phyloP scores from a whole-genome alignment of 2,113 vertebrate species.

The Pantherophis guttatus region DNA sequence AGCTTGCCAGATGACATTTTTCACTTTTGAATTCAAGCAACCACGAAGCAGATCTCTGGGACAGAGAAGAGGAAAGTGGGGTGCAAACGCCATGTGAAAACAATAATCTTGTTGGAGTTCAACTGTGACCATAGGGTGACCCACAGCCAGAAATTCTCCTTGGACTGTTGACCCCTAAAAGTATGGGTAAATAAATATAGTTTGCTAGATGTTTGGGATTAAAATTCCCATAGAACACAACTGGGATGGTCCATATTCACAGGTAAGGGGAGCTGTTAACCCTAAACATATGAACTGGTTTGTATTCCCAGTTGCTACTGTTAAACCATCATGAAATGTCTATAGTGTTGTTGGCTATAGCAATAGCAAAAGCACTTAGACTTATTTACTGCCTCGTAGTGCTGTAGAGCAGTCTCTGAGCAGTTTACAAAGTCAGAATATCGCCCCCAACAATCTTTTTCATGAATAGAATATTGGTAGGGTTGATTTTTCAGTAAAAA shows the following conservation, averaged over 20 bases:
- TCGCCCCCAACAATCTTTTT: neutral
- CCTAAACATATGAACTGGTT: neutral
- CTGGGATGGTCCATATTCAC: neutral
- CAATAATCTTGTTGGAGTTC: neutral
- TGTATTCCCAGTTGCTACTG: neutral
- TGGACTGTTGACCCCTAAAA: neutral
- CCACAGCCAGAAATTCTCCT: neutral
- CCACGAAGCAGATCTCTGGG: neutral
- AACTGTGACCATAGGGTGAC: neutral
- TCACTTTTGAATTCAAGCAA: too few species aligned
- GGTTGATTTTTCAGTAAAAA: neutral
- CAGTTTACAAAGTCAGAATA: neutral
- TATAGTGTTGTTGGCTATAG: neutral
- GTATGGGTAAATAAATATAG: neutral
- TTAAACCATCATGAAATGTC: neutral
- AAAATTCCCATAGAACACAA: neutral
- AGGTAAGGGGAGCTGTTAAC: neutral
- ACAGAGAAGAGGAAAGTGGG: neutral
- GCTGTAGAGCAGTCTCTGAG: neutral
- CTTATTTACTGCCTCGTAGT: neutral
- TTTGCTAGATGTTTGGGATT: neutral
- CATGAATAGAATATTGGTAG: neutral
- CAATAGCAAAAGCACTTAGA: neutral
- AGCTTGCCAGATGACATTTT: neutral
- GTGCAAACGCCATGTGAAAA: neutral